These are phyloP conservation scores for Apotomis turbidana DNA, from an alignment of 2,888 invertebrate genomes.

Conservation along the genomic window DNA sequence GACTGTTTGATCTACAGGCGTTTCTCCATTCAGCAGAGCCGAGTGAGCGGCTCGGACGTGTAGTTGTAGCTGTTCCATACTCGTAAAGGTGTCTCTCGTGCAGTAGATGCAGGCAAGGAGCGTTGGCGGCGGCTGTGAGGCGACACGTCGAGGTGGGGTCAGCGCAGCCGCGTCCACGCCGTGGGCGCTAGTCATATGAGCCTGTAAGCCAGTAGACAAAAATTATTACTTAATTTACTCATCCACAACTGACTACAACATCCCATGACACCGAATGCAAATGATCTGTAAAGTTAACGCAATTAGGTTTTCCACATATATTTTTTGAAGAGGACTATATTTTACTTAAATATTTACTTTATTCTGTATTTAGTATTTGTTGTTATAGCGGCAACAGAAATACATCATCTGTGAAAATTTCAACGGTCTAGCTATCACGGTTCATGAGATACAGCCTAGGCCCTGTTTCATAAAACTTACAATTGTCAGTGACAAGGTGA, in stretches of 20 bases:
- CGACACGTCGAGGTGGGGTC: slow-evolving; percentile 75
- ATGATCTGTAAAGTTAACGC: too few species aligned
- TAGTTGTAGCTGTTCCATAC: slow-evolving; percentile 91
- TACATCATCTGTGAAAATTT: too few species aligned
- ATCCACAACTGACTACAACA: background rate
- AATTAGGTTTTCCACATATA: too few species aligned
- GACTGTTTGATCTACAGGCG: slow-evolving; percentile 57
- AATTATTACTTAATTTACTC: background rate
- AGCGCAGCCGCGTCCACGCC: slow-evolving; percentile 69
- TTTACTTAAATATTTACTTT: too few species aligned
- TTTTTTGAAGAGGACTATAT: too few species aligned
- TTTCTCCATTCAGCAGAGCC: slow-evolving; percentile 85
- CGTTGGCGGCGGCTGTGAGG: slow-evolving; percentile 78
- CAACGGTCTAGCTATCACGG: too few species aligned
- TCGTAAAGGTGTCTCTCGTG: slow-evolving; percentile 91
- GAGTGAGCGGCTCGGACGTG: slow-evolving; percentile 93
- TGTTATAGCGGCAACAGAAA: too few species aligned
- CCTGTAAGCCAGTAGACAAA: slow-evolving; percentile 61
- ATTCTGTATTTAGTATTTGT: too few species aligned
- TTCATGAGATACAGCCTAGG: too few species aligned
- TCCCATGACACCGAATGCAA: too few species aligned
- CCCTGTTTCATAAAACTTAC: too few species aligned
- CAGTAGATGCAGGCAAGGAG: slow-evolving; percentile 94
- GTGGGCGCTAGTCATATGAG: slow-evolving; percentile 79
- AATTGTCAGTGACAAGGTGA: too few species aligned